Base-by-base conservation (phyloP, 2,888 invertebrate genomes). In the Spilosoma lubricipeda region DNA sequence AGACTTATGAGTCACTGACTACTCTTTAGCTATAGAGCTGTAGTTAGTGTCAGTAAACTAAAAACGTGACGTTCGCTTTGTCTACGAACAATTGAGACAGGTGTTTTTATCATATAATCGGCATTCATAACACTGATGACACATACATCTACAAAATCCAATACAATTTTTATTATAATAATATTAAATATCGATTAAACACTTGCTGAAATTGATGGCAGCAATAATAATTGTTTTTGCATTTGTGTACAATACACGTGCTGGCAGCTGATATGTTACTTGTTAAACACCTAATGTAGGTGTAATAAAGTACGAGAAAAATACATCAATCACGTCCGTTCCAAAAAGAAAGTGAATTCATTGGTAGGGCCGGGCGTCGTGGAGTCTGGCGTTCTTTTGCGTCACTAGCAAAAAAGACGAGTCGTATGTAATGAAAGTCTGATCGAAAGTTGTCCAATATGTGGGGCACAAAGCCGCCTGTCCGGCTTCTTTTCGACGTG, bases 401-500 rank as follows among this genome's bases (percentile, higher is more conserved):
- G 89, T 89, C 88, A 89, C 83, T 85, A 82, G 87, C 83, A 88
- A 92, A 93, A 93, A 93, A 92, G 90, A 90, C 89, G 86, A 91
- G 88, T 90, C 90, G 88, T 87, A 85, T 85, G 83, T 90, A 93
- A 93, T 92, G 95, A 95, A 95, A 95, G 95, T 95, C 90, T 88
- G 91, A 95, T 94, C 93, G 95, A 95, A 95, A 95, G 95, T 95
- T 95, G 94, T 87, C 87, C 87, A 91, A 93, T 94, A 95, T 95
- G 95, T 95, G 94, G 94, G 94, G 84, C 94, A 92, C 89, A 87
- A 86, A 90, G 87, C 90, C 90, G 87, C 88, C 91, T 88, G 91
- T 92, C 93, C 92, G 92, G 90, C 90, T 88, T 86, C 87, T 89
- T 86, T 75, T 80, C 73, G 78, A 79, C 76, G 80, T 83, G 86